Evolutionary conservation across 2,888 invertebrate genomes (phyloP).

Genomic region (Hydroisotoma schaefferi): DNA sequence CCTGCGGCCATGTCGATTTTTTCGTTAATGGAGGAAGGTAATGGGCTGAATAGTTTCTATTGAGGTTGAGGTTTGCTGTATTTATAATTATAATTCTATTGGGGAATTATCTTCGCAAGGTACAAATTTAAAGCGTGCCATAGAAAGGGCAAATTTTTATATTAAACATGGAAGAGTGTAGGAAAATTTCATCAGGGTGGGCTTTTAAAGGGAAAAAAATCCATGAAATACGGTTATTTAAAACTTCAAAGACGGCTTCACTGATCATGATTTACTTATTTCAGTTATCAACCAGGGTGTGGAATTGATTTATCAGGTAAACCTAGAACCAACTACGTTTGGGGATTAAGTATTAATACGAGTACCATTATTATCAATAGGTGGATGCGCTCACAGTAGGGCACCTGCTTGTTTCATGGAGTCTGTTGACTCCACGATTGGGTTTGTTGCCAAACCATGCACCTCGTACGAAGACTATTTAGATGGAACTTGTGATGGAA

Average conservation of each 20-base stretch:
- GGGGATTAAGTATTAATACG: neutral
- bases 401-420: slow-evolving; percentile 2
- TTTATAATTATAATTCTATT: too few species aligned
- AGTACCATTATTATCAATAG: neutral
- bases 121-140: too few species aligned
- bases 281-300: slow-evolving; percentile 8
- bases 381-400: neutral
- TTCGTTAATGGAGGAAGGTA: slow-evolving; percentile 8
- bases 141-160: too few species aligned
- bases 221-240: too few species aligned
- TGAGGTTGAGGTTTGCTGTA: too few species aligned
- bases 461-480: neutral
- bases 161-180: too few species aligned
- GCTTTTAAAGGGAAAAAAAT: too few species aligned
- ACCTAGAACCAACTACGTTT: neutral
- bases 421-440: neutral
- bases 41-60: too few species aligned
- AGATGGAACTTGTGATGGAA: neutral
- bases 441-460: neutral
- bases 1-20: slow-evolving; percentile 13
- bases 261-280: too few species aligned
- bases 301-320: slow-evolving; percentile 5
- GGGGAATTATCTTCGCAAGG: too few species aligned
- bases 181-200: too few species aligned
- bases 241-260: too few species aligned